Conservation (phyloP, 2,113 vertebrate genomes). For the Aix galericulata region DNA sequence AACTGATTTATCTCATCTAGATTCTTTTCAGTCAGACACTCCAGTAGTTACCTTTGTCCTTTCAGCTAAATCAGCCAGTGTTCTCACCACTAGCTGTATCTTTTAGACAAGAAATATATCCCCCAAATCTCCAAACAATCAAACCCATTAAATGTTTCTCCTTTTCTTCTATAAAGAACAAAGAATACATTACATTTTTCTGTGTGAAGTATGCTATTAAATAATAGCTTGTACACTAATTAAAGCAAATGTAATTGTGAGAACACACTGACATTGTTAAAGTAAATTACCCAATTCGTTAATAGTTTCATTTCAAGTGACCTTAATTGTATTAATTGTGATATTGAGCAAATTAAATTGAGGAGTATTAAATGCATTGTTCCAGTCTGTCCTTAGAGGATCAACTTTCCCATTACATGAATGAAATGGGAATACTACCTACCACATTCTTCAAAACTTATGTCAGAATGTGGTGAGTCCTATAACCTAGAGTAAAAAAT, state of each 20-base stretch:
- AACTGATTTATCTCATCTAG: background rate
- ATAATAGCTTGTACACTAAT: slow-evolving; percentile 81
- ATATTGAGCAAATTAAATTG: slow-evolving; percentile 79
- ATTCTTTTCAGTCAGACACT: slow-evolving; percentile 25
- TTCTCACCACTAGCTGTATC: background rate
- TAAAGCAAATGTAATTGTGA: slow-evolving; percentile 80
- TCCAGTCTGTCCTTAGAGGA: slow-evolving; percentile 74
- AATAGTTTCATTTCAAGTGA: slow-evolving; percentile 82
- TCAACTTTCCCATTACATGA: slow-evolving; percentile 70
- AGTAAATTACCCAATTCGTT: slow-evolving; percentile 80
- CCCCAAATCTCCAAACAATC: background rate
- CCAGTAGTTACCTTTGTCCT: slow-evolving; percentile 3
- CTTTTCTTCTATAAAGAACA: slow-evolving; percentile 55
- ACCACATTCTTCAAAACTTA: slow-evolving; percentile 10
- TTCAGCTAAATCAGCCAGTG: background rate
- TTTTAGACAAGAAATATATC: slow-evolving; percentile 23
- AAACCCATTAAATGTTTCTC: slow-evolving; percentile 65
- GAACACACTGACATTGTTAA: slow-evolving; percentile 81
- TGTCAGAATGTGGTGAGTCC: background rate
- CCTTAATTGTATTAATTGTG: slow-evolving; percentile 83
- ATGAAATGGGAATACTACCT: slow-evolving; percentile 69
- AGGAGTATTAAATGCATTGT: slow-evolving; percentile 80
- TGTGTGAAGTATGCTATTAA: slow-evolving; percentile 74
- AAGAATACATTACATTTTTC: slow-evolving; percentile 75
- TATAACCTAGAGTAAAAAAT: background rate